Conservation (phyloP, 2,113 vertebrate genomes). For the Xiphorhynchus elegans region DNA sequence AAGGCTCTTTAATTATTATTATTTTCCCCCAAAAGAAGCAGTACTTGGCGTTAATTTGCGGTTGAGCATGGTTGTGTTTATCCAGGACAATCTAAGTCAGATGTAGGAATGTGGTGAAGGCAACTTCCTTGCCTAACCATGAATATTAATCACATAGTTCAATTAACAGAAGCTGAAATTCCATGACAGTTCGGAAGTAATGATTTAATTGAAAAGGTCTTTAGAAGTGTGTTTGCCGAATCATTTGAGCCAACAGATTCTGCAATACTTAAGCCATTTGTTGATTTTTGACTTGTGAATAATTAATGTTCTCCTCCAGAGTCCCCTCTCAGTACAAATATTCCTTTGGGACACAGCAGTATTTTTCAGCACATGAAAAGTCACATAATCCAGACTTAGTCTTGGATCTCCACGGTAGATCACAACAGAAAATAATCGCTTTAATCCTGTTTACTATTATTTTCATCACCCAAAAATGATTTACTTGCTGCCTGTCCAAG, state of each 20-base stretch:
- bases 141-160: slow-evolving; percentile 63
- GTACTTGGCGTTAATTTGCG: neutral
- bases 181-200: slow-evolving; percentile 41
- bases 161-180: slow-evolving; percentile 61
- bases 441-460: slow-evolving; percentile 34
- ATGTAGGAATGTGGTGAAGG: slow-evolving; percentile 11
- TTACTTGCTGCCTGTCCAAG: slow-evolving; percentile 6
- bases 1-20: neutral
- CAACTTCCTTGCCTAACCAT: slow-evolving; percentile 21
- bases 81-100: slow-evolving; percentile 28
- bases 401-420: neutral
- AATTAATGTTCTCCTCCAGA: slow-evolving; percentile 45
- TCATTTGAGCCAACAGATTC: slow-evolving; percentile 17
- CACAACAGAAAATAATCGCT: neutral
- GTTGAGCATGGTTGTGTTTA: neutral
- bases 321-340: slow-evolving; percentile 37
- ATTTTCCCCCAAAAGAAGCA: neutral
- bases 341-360: neutral
- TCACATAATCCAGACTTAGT: slow-evolving; percentile 1
- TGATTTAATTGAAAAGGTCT: slow-evolving; percentile 55
- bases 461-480: neutral
- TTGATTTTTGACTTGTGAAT: slow-evolving; percentile 61
- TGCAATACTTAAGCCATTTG: slow-evolving; percentile 45
- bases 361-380: slow-evolving; percentile 2
- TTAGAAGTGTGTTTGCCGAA: neutral